Evolutionary conservation across 2,888 invertebrate species (phyloP).

Genomic region (Platycheirus rosarum): DNA sequence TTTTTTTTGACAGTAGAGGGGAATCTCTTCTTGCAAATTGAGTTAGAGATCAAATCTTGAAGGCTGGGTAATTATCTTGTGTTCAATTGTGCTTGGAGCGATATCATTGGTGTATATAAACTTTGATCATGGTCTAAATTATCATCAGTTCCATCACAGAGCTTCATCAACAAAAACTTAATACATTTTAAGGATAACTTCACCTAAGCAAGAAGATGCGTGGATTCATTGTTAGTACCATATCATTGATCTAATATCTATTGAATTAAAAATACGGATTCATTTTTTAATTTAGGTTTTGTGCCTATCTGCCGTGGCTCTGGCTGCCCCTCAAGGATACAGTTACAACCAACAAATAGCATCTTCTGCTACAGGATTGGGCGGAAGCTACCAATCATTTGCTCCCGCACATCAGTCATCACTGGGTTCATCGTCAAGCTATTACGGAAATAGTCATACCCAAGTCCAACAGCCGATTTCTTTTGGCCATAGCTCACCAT

Average conservation of each 20-base stretch:
- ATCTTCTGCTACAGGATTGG: conserved; percentile 27
- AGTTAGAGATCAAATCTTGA: conserved; percentile 48
- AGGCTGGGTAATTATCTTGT: conserved; percentile 63
- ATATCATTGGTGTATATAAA: conserved; percentile 65
- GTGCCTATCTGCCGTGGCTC: conserved; percentile 79
- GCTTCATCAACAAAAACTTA: conserved; percentile 47
- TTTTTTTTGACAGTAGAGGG: conserved; percentile 35
- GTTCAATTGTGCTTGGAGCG: conserved; percentile 60
- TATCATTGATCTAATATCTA: too few species aligned
- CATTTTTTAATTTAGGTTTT: conserved; percentile 77
- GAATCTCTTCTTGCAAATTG: conserved; percentile 28
- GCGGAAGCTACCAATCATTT: conserved; percentile 45
- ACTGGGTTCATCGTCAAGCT: conserved; percentile 12
- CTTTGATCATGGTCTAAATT: conserved; percentile 37
- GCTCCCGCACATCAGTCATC: conserved; percentile 12
- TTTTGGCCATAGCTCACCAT: conserved; percentile 47
- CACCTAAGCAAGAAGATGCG: conserved; percentile 77
- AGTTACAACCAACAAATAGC: conserved; percentile 77
- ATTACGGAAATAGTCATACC: conserved; percentile 29
- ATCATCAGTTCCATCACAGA: conserved; percentile 64
- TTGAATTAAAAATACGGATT: background rate
- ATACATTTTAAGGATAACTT: conserved; percentile 28
- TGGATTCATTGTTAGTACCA: conserved; percentile 81
- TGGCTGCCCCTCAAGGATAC: conserved; percentile 81
- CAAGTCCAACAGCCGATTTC: conserved; percentile 35